These are phyloP conservation scores for Tetraodon nigroviridis DNA, from an alignment of 2,113 vertebrate genomes.

Conservation along the genomic window DNA sequence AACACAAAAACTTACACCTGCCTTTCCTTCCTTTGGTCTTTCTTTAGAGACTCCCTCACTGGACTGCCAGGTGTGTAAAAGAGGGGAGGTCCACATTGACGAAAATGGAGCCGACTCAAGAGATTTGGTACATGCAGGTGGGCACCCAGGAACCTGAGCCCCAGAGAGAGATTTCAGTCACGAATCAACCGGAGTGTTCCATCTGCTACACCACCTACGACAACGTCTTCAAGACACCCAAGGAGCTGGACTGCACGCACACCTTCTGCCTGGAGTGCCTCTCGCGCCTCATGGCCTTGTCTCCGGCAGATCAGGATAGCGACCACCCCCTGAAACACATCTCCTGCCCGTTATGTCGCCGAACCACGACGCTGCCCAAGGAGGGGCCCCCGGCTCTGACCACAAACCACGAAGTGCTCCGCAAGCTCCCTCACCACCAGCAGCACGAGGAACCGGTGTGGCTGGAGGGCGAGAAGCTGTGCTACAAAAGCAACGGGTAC, in stretches of 20 bases:
- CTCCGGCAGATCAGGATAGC: constrained; percentile 49
- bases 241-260: constrained; percentile 86
- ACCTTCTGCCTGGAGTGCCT: constrained; percentile 95
- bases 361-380: constrained; percentile 77
- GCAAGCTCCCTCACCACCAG: constrained; percentile 79
- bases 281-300: constrained; percentile 80
- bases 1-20: constrained; percentile 25
- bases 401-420: constrained; percentile 83
- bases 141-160: constrained; percentile 11
- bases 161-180: constrained; percentile 27
- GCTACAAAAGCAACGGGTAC: constrained; percentile 69
- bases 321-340: constrained; percentile 53
- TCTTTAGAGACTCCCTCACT: background rate
- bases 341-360: constrained; percentile 88
- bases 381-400: constrained; percentile 81
- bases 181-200: constrained; percentile 82
- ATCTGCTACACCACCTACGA: constrained; percentile 94
- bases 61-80: no score
- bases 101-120: constrained; percentile 59
- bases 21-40: constrained; percentile 8
- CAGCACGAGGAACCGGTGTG: constrained; percentile 81
- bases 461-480: constrained; percentile 89
- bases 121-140: constrained; percentile 63
- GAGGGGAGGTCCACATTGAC: background rate
- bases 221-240: constrained; percentile 94